Conservation (phyloP, 2,888 invertebrate genomes). For the Papilio elwesi region DNA sequence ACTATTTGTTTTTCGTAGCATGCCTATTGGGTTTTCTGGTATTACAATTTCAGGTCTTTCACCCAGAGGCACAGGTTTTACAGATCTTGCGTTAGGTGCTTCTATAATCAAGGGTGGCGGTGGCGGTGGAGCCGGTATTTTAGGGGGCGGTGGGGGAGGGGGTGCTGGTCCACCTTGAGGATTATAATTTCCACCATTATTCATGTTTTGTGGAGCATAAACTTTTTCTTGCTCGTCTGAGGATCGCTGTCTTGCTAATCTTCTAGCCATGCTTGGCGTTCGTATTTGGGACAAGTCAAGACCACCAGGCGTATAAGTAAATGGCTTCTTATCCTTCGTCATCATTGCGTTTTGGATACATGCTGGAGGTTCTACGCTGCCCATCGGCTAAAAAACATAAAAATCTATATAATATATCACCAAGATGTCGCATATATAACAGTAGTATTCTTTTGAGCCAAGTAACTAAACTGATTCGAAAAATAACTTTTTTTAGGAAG, state of each 20-base stretch:
- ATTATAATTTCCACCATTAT: slow-evolving; percentile 57
- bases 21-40: slow-evolving; percentile 88
- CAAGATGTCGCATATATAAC: too few species aligned
- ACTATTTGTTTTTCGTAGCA: slow-evolving; percentile 87
- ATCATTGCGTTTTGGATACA: slow-evolving; percentile 97
- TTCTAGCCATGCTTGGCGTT: slow-evolving; percentile 94
- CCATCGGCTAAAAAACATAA: slow-evolving; percentile 69
- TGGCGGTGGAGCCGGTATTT: slow-evolving; percentile 81
- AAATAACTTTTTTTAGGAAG: background rate
- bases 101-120: slow-evolving; percentile 85
- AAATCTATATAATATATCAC: slow-evolving; percentile 24
- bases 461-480: too few species aligned
- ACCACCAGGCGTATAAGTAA: slow-evolving; percentile 98
- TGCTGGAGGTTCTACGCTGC: slow-evolving; percentile 89
- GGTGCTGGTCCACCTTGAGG: slow-evolving; percentile 67
- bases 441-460: too few species aligned
- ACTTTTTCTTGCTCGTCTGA: slow-evolving; percentile 82
- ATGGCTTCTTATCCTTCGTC: slow-evolving; percentile 98
- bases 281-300: slow-evolving; percentile 95
- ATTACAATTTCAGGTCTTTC: slow-evolving; percentile 90
- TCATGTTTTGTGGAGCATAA: slow-evolving; percentile 57
- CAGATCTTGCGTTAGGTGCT: slow-evolving; percentile 75
- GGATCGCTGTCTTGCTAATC: slow-evolving; percentile 87
- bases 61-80: slow-evolving; percentile 82
- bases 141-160: slow-evolving; percentile 77